Conservation (phyloP, 1,140 invertebrate species). For the Nomia melanderi region DNA sequence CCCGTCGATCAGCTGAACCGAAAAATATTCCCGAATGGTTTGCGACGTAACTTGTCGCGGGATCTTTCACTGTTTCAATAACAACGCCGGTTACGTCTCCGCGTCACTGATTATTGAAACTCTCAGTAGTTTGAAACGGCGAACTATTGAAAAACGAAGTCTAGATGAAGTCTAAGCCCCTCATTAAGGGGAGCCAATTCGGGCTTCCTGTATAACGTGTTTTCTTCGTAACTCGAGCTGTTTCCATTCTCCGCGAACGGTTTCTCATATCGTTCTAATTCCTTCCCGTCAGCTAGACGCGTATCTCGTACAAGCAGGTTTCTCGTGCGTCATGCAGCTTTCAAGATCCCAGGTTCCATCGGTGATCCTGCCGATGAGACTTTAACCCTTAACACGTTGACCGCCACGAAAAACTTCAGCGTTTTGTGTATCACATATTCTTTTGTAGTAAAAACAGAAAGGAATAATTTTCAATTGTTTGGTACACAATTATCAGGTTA, state of each 20-base stretch:
- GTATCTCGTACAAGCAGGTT: conserved; percentile 5
- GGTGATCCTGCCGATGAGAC: background rate
- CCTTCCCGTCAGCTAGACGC: conserved; percentile 13
- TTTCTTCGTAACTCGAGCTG: conserved; percentile 20
- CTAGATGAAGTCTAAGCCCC: background rate
- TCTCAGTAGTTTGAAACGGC: too few species aligned
- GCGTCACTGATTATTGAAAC: background rate
- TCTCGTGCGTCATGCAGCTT: background rate
- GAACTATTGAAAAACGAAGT: conserved; percentile 13
- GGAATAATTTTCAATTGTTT: too few species aligned
- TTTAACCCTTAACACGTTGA: too few species aligned
- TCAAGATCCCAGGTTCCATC: background rate
- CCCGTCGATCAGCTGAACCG: too few species aligned
- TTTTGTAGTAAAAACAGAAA: too few species aligned
- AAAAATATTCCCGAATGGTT: background rate
- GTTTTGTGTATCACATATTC: too few species aligned
- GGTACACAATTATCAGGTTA: too few species aligned
- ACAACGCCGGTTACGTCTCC: background rate
- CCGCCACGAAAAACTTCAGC: too few species aligned
- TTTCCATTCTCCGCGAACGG: conserved; percentile 12
- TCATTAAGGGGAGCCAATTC: conserved; percentile 28
- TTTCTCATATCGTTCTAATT: conserved; percentile 31
- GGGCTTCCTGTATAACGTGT: conserved; percentile 23
- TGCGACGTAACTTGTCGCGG: background rate
- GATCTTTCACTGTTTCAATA: background rate